These are phyloP conservation scores for Lypha dubia DNA, from an alignment of 2,888 invertebrate genomes.

Conservation along the genomic window DNA sequence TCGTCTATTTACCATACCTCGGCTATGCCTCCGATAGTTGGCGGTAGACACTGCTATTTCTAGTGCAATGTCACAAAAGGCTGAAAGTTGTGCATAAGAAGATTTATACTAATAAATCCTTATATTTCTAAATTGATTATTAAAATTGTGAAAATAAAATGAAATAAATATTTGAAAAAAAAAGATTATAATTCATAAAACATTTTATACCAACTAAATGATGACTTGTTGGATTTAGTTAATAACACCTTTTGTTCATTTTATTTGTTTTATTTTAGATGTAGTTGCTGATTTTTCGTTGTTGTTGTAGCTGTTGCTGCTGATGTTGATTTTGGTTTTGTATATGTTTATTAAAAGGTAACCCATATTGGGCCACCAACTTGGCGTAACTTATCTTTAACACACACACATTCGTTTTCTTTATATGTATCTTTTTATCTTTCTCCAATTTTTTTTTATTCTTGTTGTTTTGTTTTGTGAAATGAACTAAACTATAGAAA, in stretches of 20 bases:
- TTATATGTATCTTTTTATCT: slow-evolving; percentile 35
- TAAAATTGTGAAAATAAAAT: slow-evolving; percentile 1
- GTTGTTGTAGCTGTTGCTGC: not conserved
- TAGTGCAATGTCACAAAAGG: too few relatives aligned
- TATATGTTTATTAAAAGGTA: slow-evolving; percentile 66
- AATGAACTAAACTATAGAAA: slow-evolving; percentile 21
- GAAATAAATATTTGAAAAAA: slow-evolving; percentile 2
- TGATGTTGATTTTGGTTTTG: slow-evolving; percentile 8
- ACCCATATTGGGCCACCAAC: slow-evolving; percentile 70
- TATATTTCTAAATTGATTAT: not conserved
- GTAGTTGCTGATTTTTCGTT: not conserved
- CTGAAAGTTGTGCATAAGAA: too few relatives aligned
- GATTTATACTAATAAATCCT: too few relatives aligned
- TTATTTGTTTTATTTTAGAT: not conserved
- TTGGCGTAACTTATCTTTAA: slow-evolving; percentile 69
- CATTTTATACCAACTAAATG: not conserved
- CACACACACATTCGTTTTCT: slow-evolving; percentile 19
- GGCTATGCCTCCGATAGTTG: too few relatives aligned
- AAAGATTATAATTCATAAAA: not conserved
- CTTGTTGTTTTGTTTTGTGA: not conserved
- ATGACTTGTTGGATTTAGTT: slow-evolving; percentile 53
- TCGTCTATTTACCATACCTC: too few relatives aligned
- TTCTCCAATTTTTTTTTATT: slow-evolving; percentile 13
- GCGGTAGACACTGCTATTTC: too few relatives aligned
- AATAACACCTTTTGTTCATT: slow-evolving; percentile 36